phyloP scores from a whole-genome alignment of 2,797 vertebrate genomes.

The Thamnophis elegans region DNA sequence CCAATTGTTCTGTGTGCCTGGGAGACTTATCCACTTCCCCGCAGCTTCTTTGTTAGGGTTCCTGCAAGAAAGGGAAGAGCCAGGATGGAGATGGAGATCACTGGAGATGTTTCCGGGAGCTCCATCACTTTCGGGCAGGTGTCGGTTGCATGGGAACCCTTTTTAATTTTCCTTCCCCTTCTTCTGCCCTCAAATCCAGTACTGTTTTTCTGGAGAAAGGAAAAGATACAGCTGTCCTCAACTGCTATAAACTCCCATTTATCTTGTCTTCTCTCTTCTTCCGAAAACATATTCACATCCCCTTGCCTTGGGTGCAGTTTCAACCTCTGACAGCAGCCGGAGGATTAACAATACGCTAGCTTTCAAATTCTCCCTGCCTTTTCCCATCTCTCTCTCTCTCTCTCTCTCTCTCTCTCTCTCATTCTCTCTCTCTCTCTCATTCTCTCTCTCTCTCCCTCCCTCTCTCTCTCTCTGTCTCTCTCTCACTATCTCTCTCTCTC shows the following conservation, averaged over 20 bases:
- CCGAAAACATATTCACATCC: slow-evolving; percentile 50
- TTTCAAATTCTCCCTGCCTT: slow-evolving; percentile 37
- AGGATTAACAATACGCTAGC: slow-evolving; percentile 63
- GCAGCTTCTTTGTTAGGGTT: neutral
- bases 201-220: neutral
- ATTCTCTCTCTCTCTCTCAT: too few species aligned
- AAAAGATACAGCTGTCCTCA: slow-evolving; percentile 37
- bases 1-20: neutral
- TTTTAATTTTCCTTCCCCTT: neutral
- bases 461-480: neutral
- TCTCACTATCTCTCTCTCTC: too few species aligned
- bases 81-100: neutral
- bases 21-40: too few species aligned
- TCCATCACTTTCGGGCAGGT: neutral
- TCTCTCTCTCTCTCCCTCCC: too few species aligned
- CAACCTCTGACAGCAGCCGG: slow-evolving; percentile 51
- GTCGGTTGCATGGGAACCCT: neutral
- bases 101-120: neutral
- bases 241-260: slow-evolving; percentile 51
- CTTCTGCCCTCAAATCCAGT: neutral
- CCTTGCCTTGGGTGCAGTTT: slow-evolving; percentile 35
- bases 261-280: slow-evolving; percentile 61
- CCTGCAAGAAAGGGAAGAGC: neutral
- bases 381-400: neutral
- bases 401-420: too few species aligned